Base-by-base conservation (phyloP, 2,888 invertebrate genomes). In the Lasioglossum morio region DNA sequence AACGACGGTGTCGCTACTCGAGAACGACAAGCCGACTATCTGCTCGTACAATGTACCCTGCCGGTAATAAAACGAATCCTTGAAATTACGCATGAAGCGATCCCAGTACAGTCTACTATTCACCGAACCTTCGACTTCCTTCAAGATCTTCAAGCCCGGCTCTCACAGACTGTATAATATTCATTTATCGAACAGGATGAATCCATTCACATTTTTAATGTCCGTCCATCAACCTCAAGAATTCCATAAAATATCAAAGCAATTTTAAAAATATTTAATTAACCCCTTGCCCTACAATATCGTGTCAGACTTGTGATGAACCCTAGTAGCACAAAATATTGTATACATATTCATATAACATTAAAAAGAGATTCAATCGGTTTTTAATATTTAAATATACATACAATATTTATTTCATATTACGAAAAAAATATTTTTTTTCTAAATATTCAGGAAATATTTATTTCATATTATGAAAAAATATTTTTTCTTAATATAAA, bases 61-160 rank as follows among this genome's bases (percentile, higher is more conserved):
- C 48, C 53, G 46, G 78, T 78, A 84, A 82, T 89, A 87, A 88
- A 88, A 89, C 81, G 88, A 87, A 89, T 88, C 74, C 80, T 77
- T 46, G 83, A 88, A 87, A 83, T 85, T 83, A 85, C 84, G 81
- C 82, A 81, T 30, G 69, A 48, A 40, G 40, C 74, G 81, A 72
- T 79, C 1, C 12, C 34, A 53, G 53, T 40, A 16, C 30, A n/a
- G 48, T 23, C 43, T 70, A 74, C 40, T 63, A 34, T 34, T 60
- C 70, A 63, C 53, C 74, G 19, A n/a, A 30, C 43, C 53, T 30
- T 63, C 14, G 37, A 4, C 43, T 34, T 43, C 40, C 46, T 60
- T 70, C 46, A 14, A 34, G 7, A 53, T 73, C 53, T 72, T n/a
- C 30, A 34, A 34, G n/a, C 0, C n/a, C n/a, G 14, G 40, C 40